Evolutionary conservation across 2,797 vertebrate species (phyloP).

Genomic region (Coccyzus lansbergi): DNA sequence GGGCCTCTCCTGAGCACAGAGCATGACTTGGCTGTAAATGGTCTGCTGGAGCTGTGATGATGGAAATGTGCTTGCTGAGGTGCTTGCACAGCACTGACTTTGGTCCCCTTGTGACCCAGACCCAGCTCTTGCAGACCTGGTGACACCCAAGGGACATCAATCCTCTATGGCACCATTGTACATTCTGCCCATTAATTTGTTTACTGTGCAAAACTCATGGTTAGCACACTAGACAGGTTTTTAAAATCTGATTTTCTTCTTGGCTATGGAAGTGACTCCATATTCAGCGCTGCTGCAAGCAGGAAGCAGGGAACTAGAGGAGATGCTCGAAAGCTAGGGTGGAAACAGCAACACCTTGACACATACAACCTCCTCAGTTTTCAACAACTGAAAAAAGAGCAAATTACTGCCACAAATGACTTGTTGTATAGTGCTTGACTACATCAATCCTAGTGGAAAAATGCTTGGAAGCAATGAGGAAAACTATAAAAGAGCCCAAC

Average conservation of each 20-base stretch:
- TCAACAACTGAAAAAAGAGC: neutral
- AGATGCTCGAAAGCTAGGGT: neutral
- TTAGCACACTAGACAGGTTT: neutral
- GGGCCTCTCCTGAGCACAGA: conserved; percentile 12
- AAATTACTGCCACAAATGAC: neutral
- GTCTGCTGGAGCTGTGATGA: neutral
- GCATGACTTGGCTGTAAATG: conserved; percentile 3
- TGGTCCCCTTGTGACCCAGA: fast-evolving
- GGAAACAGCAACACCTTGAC: neutral
- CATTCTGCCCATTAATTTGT: neutral
- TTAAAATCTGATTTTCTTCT: neutral
- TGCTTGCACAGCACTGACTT: neutral
- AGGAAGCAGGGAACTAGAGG: neutral
- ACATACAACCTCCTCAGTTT: fast-evolving
- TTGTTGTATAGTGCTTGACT: neutral
- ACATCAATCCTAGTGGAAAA: conserved; percentile 38
- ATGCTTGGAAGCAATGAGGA: neutral
- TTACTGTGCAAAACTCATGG: neutral
- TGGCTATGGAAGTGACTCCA: neutral
- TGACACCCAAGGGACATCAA: neutral
- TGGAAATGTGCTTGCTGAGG: neutral
- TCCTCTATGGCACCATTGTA: neutral
- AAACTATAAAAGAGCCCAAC: neutral
- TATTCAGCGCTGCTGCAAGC: neutral
- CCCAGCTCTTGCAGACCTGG: fast-evolving